A percentile compares a stretch with the other conserved stretches of the same genome.
Evolutionary conservation across 2,113 vertebrate species (phyloP).

Genomic region (Psilopogon haemacephalus): DNA sequence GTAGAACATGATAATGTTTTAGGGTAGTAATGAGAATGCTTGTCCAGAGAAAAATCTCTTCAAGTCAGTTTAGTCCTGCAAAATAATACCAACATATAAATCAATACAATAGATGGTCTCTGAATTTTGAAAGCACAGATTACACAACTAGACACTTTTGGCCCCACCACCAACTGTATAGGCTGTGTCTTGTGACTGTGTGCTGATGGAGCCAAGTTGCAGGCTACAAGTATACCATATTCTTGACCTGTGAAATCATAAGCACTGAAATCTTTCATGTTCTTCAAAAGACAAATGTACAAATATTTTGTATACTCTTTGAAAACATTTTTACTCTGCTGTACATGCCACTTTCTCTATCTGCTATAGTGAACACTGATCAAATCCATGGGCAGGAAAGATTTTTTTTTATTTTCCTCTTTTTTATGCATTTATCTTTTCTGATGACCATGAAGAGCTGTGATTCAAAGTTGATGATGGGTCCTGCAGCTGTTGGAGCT

Average conservation of each 20-base stretch:
- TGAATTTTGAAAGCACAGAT: neutral
- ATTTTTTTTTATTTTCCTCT: neutral
- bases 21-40: neutral
- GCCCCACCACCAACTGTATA: neutral
- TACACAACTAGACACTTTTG: neutral
- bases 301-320: neutral
- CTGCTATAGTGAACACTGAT: neutral
- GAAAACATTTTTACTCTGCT: neutral
- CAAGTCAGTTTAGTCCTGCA: neutral
- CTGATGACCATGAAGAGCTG: neutral
- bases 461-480: neutral
- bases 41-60: constrained; percentile 3
- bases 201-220: neutral
- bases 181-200: neutral
- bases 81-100: neutral
- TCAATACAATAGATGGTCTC: neutral
- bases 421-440: neutral
- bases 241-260: neutral
- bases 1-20: constrained; percentile 38
- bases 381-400: neutral
- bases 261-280: neutral
- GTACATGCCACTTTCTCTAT: neutral
- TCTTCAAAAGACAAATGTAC: neutral
- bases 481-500: neutral
- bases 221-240: neutral